Conservation (phyloP, 2,113 vertebrate genomes). For the Meles meles region DNA sequence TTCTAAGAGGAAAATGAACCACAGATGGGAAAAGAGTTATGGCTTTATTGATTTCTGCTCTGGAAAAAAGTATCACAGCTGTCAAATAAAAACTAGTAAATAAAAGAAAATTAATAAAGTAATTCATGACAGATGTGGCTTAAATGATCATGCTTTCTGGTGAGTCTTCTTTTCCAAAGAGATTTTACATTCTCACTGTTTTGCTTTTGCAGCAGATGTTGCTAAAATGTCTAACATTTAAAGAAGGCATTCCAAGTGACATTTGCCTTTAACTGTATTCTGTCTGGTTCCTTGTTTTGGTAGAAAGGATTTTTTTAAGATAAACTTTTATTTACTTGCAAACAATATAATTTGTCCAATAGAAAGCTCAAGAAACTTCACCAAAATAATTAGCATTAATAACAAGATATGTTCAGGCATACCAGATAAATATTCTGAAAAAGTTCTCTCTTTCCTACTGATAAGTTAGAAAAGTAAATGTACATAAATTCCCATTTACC, state of each 20-base stretch:
- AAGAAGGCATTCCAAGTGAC: neutral
- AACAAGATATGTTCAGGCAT: neutral
- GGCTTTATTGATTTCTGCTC: neutral
- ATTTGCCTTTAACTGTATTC: neutral
- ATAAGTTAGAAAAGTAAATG: neutral
- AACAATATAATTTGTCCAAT: neutral
- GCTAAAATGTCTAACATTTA: neutral
- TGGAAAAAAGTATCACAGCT: conserved; percentile 52
- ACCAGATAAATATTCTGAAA: conserved; percentile 3
- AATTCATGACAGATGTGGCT: conserved; percentile 51
- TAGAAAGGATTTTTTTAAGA: neutral
- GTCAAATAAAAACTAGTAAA: conserved; percentile 57
- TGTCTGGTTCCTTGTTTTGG: neutral
- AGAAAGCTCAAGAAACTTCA: conserved; percentile 13
- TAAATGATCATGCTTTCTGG: neutral
- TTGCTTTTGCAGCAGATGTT: neutral
- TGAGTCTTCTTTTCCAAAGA: conserved; percentile 12
- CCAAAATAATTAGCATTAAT: neutral
- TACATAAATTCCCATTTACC: neutral
- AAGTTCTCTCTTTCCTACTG: neutral
- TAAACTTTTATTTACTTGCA: neutral
- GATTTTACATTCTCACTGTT: conserved; percentile 5
- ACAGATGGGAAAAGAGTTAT: conserved; percentile 20
- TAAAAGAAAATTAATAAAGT: conserved; percentile 58
- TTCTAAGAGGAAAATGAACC: conserved; percentile 54